Evolutionary conservation across 2,113 vertebrate species (phyloP).

Genomic region (Proteles cristata): DNA sequence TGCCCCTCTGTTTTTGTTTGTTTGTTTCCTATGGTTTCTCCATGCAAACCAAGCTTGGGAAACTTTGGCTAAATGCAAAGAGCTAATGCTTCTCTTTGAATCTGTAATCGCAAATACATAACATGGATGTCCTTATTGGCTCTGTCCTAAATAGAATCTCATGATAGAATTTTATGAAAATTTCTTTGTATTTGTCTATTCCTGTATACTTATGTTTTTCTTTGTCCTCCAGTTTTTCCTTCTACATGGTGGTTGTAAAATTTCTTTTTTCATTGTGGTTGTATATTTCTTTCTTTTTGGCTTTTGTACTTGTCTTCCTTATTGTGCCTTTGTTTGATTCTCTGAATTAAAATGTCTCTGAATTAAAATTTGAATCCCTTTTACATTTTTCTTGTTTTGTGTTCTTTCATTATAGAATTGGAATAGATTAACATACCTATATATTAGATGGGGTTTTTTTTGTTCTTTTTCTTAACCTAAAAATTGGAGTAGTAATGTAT

Average conservation of each 20-base stretch:
- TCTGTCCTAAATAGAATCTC: background rate
- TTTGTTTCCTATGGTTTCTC: background rate
- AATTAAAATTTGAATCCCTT: background rate
- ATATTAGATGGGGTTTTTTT: background rate
- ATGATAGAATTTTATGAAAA: background rate
- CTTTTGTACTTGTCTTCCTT: background rate
- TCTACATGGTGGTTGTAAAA: background rate
- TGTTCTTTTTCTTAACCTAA: background rate
- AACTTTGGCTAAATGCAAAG: background rate
- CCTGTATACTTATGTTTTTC: background rate
- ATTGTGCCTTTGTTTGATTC: background rate
- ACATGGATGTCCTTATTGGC: background rate
- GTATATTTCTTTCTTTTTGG: background rate
- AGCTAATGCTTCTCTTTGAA: background rate
- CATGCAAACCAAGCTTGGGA: background rate
- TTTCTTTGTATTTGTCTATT: background rate
- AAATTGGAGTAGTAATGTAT: background rate
- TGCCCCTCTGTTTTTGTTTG: too few species aligned
- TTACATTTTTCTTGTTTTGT: background rate
- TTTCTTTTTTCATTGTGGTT: background rate
- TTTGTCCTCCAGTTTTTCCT: background rate
- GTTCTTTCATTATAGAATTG: slow-evolving; percentile 10
- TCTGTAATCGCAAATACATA: background rate
- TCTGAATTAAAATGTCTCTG: background rate
- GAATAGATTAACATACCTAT: background rate